Conservation (phyloP, 2,797 vertebrate species). For the Poliocrania exsul region DNA sequence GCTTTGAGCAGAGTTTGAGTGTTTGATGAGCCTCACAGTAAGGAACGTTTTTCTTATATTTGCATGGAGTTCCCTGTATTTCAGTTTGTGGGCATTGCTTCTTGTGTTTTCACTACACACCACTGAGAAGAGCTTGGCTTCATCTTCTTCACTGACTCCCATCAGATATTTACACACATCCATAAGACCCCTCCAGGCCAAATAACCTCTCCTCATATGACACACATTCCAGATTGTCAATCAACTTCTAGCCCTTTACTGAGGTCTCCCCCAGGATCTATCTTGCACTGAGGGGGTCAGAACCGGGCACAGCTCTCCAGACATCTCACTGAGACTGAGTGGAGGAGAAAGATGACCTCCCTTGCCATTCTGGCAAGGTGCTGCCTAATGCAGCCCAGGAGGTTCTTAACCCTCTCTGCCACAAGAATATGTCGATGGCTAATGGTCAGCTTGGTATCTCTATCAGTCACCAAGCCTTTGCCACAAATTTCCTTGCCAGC, state of each 20-base stretch:
- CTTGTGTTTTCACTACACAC: background rate
- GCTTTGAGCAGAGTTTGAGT: background rate
- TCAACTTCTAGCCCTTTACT: background rate
- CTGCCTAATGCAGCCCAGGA: background rate
- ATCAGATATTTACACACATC: background rate
- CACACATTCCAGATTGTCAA: background rate
- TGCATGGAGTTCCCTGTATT: background rate
- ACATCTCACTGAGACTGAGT: background rate
- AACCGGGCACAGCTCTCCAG: background rate
- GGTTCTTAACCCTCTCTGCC: background rate
- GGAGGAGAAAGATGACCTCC: background rate
- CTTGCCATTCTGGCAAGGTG: background rate
- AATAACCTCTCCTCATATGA: background rate
- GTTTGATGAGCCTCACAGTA: background rate
- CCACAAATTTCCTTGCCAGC: background rate
- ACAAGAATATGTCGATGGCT: fast-evolving
- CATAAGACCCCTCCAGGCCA: background rate
- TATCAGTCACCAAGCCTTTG: background rate
- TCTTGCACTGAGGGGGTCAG: background rate
- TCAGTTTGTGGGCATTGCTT: background rate
- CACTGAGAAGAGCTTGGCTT: background rate
- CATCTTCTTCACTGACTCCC: background rate
- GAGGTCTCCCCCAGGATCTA: background rate
- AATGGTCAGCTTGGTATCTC: background rate
- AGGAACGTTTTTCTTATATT: fast-evolving